phyloP scores from a whole-genome alignment of 2,113 vertebrate species.

The Dromas ardeola region DNA sequence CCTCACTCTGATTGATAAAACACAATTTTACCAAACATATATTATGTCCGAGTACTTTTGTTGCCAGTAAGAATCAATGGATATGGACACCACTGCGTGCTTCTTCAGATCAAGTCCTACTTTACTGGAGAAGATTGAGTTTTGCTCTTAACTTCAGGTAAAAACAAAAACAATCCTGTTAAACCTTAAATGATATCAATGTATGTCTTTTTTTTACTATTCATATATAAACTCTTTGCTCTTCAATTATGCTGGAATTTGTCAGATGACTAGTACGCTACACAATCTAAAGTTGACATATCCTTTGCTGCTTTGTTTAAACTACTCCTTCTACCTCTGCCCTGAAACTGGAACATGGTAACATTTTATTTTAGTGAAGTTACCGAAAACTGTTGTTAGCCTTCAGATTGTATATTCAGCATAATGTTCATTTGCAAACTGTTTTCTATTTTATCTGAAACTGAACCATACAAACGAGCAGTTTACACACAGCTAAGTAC shows the following conservation, averaged over 20 bases:
- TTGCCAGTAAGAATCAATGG: not conserved
- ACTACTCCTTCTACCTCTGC: not conserved
- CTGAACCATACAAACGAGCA: not conserved
- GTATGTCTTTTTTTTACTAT: not conserved
- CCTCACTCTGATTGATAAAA: not conserved
- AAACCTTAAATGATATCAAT: not conserved
- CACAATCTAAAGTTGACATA: not conserved
- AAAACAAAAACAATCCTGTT: not conserved
- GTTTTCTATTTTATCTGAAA: not conserved
- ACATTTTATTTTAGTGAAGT: not conserved
- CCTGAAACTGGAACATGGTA: not conserved
- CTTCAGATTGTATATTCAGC: not conserved
- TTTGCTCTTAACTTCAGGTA: not conserved
- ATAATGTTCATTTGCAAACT: not conserved
- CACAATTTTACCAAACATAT: not conserved
- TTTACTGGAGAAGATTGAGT: not conserved
- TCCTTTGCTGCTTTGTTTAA: not conserved
- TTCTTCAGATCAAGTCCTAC: not conserved
- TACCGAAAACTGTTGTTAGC: accelerated
- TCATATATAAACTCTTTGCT: not conserved
- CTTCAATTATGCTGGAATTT: not conserved
- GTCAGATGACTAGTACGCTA: not conserved
- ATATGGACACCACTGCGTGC: not conserved
- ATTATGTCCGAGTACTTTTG: not conserved
- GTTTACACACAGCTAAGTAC: not conserved